Conservation (phyloP, 2,113 vertebrate genomes). For the Mesitornis unicolor region DNA sequence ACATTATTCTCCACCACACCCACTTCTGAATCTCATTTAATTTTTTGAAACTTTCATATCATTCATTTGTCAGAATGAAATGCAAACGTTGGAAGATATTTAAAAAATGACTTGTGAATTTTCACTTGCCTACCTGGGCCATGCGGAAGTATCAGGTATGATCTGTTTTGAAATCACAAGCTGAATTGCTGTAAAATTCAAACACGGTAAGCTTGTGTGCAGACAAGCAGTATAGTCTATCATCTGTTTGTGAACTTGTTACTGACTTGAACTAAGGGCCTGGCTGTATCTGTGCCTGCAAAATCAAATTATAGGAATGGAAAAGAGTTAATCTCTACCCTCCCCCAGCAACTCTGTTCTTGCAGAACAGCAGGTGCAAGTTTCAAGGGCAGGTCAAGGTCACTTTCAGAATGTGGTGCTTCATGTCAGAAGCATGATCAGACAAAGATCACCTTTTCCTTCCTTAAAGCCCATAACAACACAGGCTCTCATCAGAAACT, state of each 20-base stretch:
- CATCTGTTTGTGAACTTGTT: neutral
- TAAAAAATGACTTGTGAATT: neutral
- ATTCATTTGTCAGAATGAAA: neutral
- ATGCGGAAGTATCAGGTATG: neutral
- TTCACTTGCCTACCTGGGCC: neutral
- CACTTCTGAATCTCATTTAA: neutral
- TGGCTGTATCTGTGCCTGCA: neutral
- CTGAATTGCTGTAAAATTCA: neutral
- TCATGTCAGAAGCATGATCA: neutral
- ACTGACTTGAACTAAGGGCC: neutral
- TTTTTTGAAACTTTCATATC: neutral
- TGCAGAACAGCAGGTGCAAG: neutral
- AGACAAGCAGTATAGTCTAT: neutral
- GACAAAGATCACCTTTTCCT: neutral
- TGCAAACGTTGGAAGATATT: neutral
- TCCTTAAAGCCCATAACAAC: neutral
- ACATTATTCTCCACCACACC: fast-evolving
- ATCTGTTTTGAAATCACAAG: neutral
- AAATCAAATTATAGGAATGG: neutral
- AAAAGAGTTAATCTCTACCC: neutral
- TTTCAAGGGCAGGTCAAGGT: neutral
- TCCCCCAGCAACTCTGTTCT: neutral
- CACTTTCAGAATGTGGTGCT: neutral
- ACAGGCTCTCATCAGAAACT: neutral
- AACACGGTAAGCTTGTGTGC: neutral